phyloP scores from a whole-genome alignment of 2,888 invertebrate species.

The Heteromyza rotundicornis region DNA sequence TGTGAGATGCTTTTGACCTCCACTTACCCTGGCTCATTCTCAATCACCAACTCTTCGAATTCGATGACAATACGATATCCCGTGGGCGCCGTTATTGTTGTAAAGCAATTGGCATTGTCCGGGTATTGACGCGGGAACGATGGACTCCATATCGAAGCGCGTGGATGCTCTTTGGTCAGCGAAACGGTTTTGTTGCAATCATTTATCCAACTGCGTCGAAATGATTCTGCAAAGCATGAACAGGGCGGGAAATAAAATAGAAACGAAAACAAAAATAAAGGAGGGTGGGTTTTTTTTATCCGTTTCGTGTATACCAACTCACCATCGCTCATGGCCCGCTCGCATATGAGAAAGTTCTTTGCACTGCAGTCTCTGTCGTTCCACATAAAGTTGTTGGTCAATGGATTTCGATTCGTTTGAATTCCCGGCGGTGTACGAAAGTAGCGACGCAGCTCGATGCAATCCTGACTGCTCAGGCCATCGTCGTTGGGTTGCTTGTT shows the following conservation, averaged over 20 bases:
- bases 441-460: conserved; percentile 75
- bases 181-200: conserved; percentile 75
- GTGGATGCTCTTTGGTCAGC: conserved; percentile 71
- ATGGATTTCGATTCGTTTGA: conserved; percentile 57
- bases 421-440: conserved; percentile 67
- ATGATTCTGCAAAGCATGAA: conserved; percentile 57
- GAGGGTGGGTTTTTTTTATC: too few relatives aligned
- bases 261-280: too few relatives aligned
- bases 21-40: conserved; percentile 76
- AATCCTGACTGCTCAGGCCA: conserved; percentile 80
- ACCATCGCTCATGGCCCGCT: conserved; percentile 73
- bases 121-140: conserved; percentile 81
- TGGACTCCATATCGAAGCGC: conserved; percentile 77
- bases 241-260: background rate
- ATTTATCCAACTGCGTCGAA: conserved; percentile 63
- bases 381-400: conserved; percentile 75
- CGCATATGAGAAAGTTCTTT: conserved; percentile 78
- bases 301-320: too few relatives aligned
- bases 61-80: conserved; percentile 75
- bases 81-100: conserved; percentile 71
- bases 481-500: conserved; percentile 82
- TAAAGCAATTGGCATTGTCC: conserved; percentile 77
- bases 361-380: conserved; percentile 80
- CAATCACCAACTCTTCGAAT: conserved; percentile 78
- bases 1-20: background rate